Conservation (phyloP, 92 coral and sea anemone species). For the Siderastrea siderea region DNA sequence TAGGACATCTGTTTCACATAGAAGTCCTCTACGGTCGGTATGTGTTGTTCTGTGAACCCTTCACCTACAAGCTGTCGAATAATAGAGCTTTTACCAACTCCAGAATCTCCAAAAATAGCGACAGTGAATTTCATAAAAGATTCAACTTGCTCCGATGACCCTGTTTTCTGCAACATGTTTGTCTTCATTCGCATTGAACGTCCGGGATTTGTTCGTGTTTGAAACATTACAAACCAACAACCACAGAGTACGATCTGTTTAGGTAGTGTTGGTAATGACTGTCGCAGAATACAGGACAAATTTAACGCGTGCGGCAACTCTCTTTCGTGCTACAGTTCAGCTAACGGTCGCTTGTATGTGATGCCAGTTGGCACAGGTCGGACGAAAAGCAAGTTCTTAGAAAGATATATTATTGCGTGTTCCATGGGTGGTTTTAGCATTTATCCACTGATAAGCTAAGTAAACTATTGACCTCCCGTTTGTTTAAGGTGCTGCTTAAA, state of each 20-base stretch:
- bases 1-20: slow-evolving; percentile 76
- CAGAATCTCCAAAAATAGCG: slow-evolving; percentile 87
- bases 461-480: not conserved
- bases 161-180: not conserved
- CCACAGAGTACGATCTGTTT: no score
- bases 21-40: slow-evolving; percentile 94
- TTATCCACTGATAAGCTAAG: slow-evolving; percentile 8
- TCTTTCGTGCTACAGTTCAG: no score
- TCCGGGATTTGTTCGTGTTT: not conserved
- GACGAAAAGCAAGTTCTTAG: no score
- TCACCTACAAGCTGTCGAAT: slow-evolving; percentile 78
- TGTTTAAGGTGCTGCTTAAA: not conserved
- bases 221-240: not conserved
- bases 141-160: not conserved
- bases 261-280: no score
- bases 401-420: no score
- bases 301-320: no score
- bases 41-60: slow-evolving; percentile 65
- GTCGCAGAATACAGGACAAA: no score
- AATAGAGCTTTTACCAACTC: slow-evolving; percentile 92
- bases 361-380: no score
- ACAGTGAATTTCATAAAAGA: slow-evolving; percentile 60
- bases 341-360: no score
- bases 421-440: not conserved
- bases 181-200: not conserved